These are phyloP conservation scores for Galerucella nymphaeae DNA, from an alignment of 2,888 invertebrate genomes.

Conservation along the genomic window DNA sequence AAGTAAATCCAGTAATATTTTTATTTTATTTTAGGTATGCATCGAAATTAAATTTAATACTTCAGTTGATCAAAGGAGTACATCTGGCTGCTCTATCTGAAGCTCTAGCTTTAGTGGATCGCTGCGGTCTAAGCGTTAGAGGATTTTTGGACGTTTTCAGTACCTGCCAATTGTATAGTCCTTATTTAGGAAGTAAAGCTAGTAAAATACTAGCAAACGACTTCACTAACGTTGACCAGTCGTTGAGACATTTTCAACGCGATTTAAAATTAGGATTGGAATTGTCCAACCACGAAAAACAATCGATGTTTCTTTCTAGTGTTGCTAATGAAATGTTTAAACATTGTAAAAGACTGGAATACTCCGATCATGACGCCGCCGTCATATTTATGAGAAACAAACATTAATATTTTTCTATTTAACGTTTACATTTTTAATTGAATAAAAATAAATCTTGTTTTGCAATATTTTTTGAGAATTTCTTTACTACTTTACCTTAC, in stretches of 20 bases:
- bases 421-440: neutral
- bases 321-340: conserved; percentile 96
- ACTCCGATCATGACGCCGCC: conserved; percentile 91
- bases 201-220: conserved; percentile 65
- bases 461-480: neutral
- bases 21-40: conserved; percentile 76
- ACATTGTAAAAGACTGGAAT: conserved; percentile 93
- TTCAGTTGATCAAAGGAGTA: conserved; percentile 82
- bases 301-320: conserved; percentile 90
- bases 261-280: conserved; percentile 85
- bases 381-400: conserved; percentile 91
- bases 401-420: conserved; percentile 70
- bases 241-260: conserved; percentile 93
- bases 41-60: conserved; percentile 92
- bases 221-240: conserved; percentile 70
- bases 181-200: conserved; percentile 84
- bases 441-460: conserved; percentile 1
- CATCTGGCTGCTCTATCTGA: conserved; percentile 91
- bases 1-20: neutral
- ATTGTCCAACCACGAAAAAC: conserved; percentile 89
- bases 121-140: conserved; percentile 87
- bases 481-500: neutral
- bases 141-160: conserved; percentile 90
- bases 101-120: conserved; percentile 92
- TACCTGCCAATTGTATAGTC: conserved; percentile 84